Evolutionary conservation across 1,140 invertebrate species (phyloP), one percentile per base, ranked within the genome.

Genomic region (Drosophila mayri): DNA sequence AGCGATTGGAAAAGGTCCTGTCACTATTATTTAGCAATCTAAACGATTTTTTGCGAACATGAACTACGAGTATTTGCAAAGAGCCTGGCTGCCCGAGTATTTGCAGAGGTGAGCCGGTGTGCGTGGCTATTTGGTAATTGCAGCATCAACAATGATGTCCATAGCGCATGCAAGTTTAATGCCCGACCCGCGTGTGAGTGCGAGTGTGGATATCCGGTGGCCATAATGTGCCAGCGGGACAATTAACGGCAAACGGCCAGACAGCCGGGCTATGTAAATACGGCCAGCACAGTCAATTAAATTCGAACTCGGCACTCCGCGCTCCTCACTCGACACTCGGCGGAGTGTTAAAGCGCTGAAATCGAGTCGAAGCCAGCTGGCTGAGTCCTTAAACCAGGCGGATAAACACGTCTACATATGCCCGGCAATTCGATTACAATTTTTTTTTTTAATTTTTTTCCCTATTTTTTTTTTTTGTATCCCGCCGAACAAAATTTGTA

Each of bases 141-240:
- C 84, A 90, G 80, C 84, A 90, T 88, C 84, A 88, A 84, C 76
- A 88, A 85, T 72, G 70, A 66, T 81, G 74, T 64, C 82, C 82
- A 76, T 49, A n/a, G 49, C 30, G 37, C 68, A 79, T 63, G 54
- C 65, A 64, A 60, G 55, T 79, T 79, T 61, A 80, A 76, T 67
- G 59, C 44, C 52, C 32, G 20, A 49, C 35, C 52, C 18, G 18
- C 18, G 49, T 20, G 55, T 43, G 28, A 32, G 55, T 37, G 47
- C 44, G 73, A 44, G 47, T 60, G 73, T 43, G 65, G 30, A 49
- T 46, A 76, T 67, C 70, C 81, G 74, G 74, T 87, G 74, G 61
- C 82, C 83, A 76, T 86, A 86, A 86, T 86, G 76, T 74, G 43
- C 76, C 55, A 86, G 83, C 82, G 76, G 76, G 76, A 86, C 83